These are phyloP conservation scores for Ophthalmolycus amberensis DNA, from an alignment of 2,113 vertebrate species.

Conservation along the genomic window DNA sequence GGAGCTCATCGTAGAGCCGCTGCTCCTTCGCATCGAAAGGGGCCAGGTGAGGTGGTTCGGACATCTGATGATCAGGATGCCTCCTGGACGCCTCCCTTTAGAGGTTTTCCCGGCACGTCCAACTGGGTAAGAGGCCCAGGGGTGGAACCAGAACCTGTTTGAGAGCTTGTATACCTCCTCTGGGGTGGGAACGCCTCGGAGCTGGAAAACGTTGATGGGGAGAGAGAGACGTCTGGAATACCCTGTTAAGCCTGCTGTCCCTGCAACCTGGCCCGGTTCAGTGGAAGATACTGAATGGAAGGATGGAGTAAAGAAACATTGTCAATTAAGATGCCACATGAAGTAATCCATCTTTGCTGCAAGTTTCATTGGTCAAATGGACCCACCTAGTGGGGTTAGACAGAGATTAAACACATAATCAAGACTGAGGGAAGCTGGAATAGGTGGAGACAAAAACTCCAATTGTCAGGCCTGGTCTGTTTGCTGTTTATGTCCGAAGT, in stretches of 20 bases:
- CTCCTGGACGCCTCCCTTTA: not conserved
- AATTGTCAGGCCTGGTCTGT: not conserved
- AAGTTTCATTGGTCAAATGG: not conserved
- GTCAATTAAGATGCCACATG: not conserved
- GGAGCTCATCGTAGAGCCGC: not conserved
- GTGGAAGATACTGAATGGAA: not conserved
- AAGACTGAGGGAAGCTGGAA: not conserved
- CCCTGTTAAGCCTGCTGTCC: not conserved
- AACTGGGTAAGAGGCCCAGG: too few relatives aligned
- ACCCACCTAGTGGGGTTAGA: not conserved
- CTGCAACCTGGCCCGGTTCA: not conserved
- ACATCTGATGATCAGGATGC: not conserved
- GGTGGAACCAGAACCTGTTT: not conserved
- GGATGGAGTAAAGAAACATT: not conserved
- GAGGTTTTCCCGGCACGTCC: not conserved
- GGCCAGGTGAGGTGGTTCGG: not conserved
- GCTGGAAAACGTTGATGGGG: not conserved
- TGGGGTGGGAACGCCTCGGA: not conserved
- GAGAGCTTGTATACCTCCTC: not conserved
- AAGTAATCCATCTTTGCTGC: not conserved
- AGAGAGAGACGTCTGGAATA: not conserved
- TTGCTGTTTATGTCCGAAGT: slow-evolving; percentile 47
- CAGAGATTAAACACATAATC: not conserved
- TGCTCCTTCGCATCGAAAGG: not conserved
- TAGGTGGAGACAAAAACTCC: not conserved